Evolutionary conservation across 2,888 invertebrate species (phyloP).

Genomic region (Caenorhabditis sp.): DNA sequence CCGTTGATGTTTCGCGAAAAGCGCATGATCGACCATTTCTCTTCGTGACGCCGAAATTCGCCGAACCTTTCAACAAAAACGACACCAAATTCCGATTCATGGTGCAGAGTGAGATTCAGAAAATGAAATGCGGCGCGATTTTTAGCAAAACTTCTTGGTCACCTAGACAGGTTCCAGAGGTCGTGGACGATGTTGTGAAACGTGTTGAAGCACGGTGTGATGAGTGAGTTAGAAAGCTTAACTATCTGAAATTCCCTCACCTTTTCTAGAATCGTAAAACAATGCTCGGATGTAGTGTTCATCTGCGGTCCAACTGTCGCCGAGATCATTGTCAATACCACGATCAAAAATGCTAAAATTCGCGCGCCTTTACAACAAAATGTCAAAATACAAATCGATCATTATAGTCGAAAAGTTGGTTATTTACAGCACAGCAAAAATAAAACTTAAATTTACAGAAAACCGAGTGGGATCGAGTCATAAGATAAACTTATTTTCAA

Average conservation of each 20-base stretch:
- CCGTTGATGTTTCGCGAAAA: background rate
- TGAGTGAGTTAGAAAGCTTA: background rate
- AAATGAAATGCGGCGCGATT: background rate
- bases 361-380: background rate
- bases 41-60: background rate
- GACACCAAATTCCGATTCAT: background rate
- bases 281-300: background rate
- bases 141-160: background rate
- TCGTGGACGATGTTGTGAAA: background rate
- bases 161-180: background rate
- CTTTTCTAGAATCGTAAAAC: background rate
- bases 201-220: background rate
- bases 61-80: background rate
- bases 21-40: background rate
- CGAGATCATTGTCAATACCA: background rate
- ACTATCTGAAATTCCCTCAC: no score
- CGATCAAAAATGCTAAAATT: background rate
- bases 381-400: background rate
- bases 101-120: background rate
- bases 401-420: background rate
- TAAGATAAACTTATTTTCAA: background rate
- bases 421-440: background rate
- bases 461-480: background rate
- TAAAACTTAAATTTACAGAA: background rate
- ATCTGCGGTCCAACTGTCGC: background rate